Evolutionary conservation across 2,113 vertebrate species (phyloP).

Genomic region (Ahaetulla prasina): DNA sequence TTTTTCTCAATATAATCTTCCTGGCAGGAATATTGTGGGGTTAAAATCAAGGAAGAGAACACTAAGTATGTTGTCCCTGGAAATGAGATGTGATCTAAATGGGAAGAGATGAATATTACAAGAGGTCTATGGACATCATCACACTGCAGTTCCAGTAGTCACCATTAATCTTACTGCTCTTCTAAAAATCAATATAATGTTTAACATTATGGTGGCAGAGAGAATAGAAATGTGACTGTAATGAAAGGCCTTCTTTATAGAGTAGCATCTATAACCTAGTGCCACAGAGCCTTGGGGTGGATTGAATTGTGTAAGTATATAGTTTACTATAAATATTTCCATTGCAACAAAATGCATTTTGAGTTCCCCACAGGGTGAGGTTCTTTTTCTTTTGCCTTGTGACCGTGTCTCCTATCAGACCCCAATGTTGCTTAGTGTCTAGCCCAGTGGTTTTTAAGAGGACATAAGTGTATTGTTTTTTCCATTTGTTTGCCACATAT

Average conservation of each 20-base stretch:
- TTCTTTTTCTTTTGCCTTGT: neutral
- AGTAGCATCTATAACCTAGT: neutral
- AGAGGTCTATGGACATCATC: no score
- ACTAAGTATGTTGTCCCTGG: neutral
- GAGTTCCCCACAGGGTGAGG: neutral
- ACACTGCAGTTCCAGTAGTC: neutral
- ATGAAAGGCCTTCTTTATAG: neutral
- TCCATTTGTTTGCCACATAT: neutral
- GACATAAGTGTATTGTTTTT: neutral
- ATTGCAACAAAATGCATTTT: neutral
- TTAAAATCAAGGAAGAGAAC: neutral
- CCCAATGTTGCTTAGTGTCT: neutral
- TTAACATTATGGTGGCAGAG: neutral
- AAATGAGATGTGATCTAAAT: neutral
- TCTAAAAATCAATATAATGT: neutral
- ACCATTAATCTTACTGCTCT: neutral
- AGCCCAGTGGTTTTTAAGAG: neutral
- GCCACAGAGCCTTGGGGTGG: neutral
- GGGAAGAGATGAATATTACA: neutral
- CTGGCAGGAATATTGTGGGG: neutral
- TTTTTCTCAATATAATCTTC: neutral
- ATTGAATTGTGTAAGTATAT: neutral
- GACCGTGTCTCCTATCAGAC: neutral
- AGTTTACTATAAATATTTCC: slow-evolving; percentile 10
- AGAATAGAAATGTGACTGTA: neutral